Evolutionary conservation across 2,797 vertebrate species (phyloP).

Genomic region (Gymnothorax reevesii): DNA sequence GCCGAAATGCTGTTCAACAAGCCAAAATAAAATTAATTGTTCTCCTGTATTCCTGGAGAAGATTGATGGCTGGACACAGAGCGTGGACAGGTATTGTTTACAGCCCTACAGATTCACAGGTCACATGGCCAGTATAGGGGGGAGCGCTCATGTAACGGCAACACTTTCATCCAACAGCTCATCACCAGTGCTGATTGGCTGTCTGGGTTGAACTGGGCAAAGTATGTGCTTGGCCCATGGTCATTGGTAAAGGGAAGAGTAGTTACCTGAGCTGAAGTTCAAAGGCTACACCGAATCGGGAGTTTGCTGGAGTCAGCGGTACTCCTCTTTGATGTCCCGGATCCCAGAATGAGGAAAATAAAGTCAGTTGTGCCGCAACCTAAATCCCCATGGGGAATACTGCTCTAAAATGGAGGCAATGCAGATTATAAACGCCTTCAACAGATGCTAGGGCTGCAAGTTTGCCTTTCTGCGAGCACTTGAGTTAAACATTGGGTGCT

Average conservation of each 20-base stretch:
- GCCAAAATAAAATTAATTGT: no score
- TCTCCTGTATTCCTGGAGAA: no score
- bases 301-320: not conserved
- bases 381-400: not conserved
- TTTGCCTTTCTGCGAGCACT: no score
- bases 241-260: not conserved
- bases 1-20: no score
- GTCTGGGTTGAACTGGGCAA: not conserved
- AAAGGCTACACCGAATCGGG: not conserved
- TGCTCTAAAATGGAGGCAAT: no score
- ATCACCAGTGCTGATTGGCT: constrained; percentile 21
- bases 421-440: no score
- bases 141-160: constrained; percentile 30
- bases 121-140: not conserved
- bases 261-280: not conserved
- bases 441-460: no score
- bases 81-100: not conserved
- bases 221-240: not conserved
- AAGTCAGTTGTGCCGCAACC: not conserved
- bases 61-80: not conserved
- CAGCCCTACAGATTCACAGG: not conserved
- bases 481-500: no score
- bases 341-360: no score
- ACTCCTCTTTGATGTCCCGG: no score
- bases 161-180: constrained; percentile 23